Base-by-base conservation (phyloP, 2,888 invertebrate species). In the Troglohyphantes excavatus region DNA sequence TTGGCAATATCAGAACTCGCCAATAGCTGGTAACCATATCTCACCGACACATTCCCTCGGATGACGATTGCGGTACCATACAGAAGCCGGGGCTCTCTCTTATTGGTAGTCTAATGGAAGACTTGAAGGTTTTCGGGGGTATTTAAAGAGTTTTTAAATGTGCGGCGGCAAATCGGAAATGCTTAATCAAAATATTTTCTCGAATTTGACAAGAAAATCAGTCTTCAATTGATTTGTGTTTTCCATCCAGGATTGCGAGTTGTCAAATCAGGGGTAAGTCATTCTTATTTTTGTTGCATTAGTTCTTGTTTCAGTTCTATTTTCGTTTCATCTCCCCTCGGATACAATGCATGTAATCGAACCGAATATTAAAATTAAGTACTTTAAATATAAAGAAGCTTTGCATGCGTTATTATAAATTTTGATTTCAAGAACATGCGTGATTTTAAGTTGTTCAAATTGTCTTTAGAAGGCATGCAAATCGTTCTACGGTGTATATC, bases 11-110 rank as follows among this genome's bases (percentile, higher is more conserved):
- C 19, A 1, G 29, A 61, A 1, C 13, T 2, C 84, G 84, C 84
- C 84, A 84, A 84, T 3, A 33, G 19, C 63, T 68, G 84, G 84
- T 70, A 84, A 84, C 84, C 84, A 76, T 76, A 75, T 33, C n/a
- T 75, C 75, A 59, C 84, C 84, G 59, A 53, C 84, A 53, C 73
- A 73, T 73, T 82, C 83, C 27, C 63, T 19, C 26, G 33, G 33
- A 84, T 75, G 84, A 84, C 84, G 84, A 84, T 75, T 33, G 65
- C 73, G 65, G 84, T 43, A 39, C 26, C 65, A 84, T 75, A 75
- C 84, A 84, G 84, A 75, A 75, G 75, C 84, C 84, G 67, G 84
- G 75, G 65, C 53, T 84, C 83, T 43, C n/a, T 11, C 21, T 26
- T 75, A 53, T 13, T 19, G 33, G 75, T 33, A 61, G 19, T 26